Evolutionary conservation across 2,888 invertebrate genomes (phyloP).

Genomic region (Clitarchus hookeri): DNA sequence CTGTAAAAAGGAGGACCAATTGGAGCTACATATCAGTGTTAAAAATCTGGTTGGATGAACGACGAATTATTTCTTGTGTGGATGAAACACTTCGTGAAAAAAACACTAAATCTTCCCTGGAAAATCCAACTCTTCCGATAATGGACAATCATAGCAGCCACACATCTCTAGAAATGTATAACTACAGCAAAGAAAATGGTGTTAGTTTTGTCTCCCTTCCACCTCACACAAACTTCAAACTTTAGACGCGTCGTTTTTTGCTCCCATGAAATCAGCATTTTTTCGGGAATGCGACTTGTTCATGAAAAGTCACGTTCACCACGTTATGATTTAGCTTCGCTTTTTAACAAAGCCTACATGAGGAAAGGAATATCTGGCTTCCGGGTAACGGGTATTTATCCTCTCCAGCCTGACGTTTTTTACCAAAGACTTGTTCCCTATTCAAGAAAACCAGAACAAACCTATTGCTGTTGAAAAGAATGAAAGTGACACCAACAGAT

Average conservation of each 20-base stretch:
- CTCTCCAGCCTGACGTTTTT: not conserved
- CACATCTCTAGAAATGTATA: constrained; percentile 24
- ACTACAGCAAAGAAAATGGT: constrained; percentile 30
- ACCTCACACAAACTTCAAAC: constrained; percentile 38
- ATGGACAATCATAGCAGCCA: constrained; percentile 37
- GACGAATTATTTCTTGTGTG: constrained; percentile 30
- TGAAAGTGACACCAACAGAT: not conserved
- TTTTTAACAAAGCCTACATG: constrained; percentile 29
- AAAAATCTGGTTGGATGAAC: constrained; percentile 44
- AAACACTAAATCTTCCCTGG: not conserved
- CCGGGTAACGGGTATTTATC: no score
- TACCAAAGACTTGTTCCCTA: not conserved
- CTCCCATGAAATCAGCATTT: constrained; percentile 34
- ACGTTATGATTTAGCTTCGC: constrained; percentile 21
- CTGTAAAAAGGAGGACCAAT: constrained; percentile 53
- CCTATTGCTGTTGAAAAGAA: not conserved
- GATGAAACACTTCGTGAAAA: constrained; percentile 33
- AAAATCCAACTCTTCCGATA: constrained; percentile 30
- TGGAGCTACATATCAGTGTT: constrained; percentile 49
- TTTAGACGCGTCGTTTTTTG: constrained; percentile 36
- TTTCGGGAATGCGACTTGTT: constrained; percentile 28
- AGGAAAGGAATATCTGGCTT: constrained; percentile 15
- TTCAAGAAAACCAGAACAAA: not conserved
- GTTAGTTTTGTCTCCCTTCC: constrained; percentile 37
- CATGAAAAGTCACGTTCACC: constrained; percentile 27